Evolutionary conservation across 1,140 invertebrate genomes (phyloP), one percentile per base, ranked within the genome.

Genomic region (Drosophila persimilis): DNA sequence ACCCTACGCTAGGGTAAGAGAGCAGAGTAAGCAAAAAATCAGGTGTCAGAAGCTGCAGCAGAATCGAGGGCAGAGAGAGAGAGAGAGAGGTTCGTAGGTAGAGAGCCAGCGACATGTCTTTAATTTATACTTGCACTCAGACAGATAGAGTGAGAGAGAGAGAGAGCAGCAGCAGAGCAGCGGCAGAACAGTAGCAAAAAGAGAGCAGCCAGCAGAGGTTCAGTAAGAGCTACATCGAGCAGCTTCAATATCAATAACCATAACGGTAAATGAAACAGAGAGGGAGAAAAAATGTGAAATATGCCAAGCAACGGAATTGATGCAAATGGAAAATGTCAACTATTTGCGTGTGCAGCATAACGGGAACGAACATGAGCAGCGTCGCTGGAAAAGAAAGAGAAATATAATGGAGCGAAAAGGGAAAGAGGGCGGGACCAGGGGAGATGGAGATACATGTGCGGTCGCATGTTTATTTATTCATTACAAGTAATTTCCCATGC

Each of bases 321-420:
- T 86, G 81, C 78, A 85, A 85, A 85, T 85, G 81, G 81, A 85
- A 85, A 85, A 85, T 78, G 77, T 85, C 81, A 86, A 85, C 81
- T 85, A 85, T 85, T 85, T 66, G 81, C 73, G 56, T 35, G 39
- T 62, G 51, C 47, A 44, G 51, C 60, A 65, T 56, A 24, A n/a
- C 50, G 9, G 9, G 3, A 11, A 1, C 3, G 60, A 67, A 60
- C 59, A 56, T 65, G 59, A 71, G 61, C 54, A 67, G 41, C 31
- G 44, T 44, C 39, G 41, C 46, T 45, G 44, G 15, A 26, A 29
- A 45, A 44, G 24, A 52, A n/a, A 54, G 6, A 8, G 6, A n/a
- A 11, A 26, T 11, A 35, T 35, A 3, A 4, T 4, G 9, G 41
- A 24, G 45, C 22, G 47, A 15, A 3, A 13, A 7, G 44, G 54